Percentiles rank a stretch among this genome's conserved stretches.
Evolutionary conservation across 1,140 invertebrate species (phyloP).

Genomic region (Drosophila elegans): DNA sequence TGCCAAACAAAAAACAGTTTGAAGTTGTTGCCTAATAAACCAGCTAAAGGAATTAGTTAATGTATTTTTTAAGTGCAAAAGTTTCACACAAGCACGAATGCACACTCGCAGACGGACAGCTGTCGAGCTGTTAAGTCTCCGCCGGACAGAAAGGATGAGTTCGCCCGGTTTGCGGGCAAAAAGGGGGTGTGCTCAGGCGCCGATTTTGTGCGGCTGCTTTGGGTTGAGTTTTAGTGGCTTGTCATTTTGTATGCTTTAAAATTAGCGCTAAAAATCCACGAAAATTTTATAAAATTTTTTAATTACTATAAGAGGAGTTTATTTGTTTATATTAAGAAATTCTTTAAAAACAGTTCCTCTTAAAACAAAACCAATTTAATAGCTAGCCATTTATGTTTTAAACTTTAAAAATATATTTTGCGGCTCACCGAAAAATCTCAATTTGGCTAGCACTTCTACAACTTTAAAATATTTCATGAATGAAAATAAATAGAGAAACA

Average conservation of each 20-base stretch:
- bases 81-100: constrained; percentile 26
- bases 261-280: constrained; percentile 3
- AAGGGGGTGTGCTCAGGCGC: constrained; percentile 36
- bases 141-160: constrained; percentile 49
- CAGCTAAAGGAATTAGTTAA: no score
- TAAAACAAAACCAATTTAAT: no score
- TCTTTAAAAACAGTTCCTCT: not conserved
- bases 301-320: not conserved
- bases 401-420: not conserved
- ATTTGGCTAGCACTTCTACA: not conserved
- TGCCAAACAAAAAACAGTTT: no score
- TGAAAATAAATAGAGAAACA: constrained; percentile 7
- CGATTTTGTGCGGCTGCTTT: constrained; percentile 56
- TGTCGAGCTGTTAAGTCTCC: constrained; percentile 72
- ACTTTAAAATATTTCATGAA: not conserved
- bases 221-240: constrained; percentile 18
- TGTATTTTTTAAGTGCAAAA: not conserved
- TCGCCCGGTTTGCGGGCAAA: constrained; percentile 26
- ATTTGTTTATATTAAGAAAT: not conserved
- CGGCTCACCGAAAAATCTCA: not conserved
- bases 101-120: constrained; percentile 30
- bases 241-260: constrained; percentile 10
- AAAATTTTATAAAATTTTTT: constrained; percentile 29
- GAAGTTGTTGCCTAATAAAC: not conserved
- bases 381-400: not conserved